Evolutionary conservation across 2,113 vertebrate species (phyloP).

Genomic region (Podilymbus podiceps): DNA sequence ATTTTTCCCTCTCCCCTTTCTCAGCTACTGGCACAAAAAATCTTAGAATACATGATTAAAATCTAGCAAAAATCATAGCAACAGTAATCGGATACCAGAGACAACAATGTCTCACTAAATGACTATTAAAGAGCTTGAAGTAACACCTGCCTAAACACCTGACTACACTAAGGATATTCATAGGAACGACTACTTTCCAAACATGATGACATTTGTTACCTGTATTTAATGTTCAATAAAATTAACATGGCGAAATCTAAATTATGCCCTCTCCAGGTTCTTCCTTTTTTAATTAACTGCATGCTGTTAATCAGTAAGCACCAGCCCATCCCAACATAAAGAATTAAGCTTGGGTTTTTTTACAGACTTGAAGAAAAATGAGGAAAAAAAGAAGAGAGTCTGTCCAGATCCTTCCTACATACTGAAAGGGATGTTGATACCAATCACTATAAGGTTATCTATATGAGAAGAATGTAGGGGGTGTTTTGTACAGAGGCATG

Average conservation of each 20-base stretch:
- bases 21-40: neutral
- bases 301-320: constrained; percentile 9
- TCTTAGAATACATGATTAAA: neutral
- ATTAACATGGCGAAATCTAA: neutral
- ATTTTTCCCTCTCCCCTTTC: neutral
- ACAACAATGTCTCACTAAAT: neutral
- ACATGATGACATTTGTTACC: neutral
- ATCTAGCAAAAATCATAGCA: neutral
- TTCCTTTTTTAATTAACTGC: constrained; percentile 18
- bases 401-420: neutral
- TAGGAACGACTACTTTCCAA: neutral
- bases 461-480: neutral
- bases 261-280: neutral
- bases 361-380: neutral
- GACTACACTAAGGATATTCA: neutral
- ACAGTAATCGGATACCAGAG: neutral
- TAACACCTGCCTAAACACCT: neutral
- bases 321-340: neutral
- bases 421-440: neutral
- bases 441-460: neutral
- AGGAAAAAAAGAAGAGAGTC: neutral
- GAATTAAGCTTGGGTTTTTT: neutral
- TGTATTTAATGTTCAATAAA: constrained; percentile 13
- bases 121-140: neutral
- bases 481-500: neutral